These are phyloP conservation scores for Tauraco hartlaubi DNA, from an alignment of 2,797 vertebrate species.

Conservation along the genomic window DNA sequence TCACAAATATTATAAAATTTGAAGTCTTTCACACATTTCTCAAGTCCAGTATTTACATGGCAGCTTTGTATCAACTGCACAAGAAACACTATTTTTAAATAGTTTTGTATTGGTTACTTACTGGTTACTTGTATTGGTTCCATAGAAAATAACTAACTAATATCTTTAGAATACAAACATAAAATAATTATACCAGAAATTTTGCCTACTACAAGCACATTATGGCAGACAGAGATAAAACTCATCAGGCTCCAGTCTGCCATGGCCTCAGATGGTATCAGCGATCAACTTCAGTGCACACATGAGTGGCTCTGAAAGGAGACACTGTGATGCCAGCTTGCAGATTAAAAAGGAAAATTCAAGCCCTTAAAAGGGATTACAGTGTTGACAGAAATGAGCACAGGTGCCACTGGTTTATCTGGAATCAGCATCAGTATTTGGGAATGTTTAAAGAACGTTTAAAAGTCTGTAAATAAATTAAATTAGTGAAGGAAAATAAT, in stretches of 20 bases:
- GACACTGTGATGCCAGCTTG: neutral
- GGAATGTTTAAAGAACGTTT: no score
- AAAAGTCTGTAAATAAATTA: slow-evolving; percentile 10
- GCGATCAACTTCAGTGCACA: neutral
- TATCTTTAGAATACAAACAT: neutral
- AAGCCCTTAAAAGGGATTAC: slow-evolving; percentile 15
- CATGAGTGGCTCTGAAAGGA: slow-evolving; percentile 1
- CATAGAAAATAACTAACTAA: neutral
- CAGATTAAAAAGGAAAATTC: slow-evolving; percentile 2
- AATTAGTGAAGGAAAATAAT: neutral
- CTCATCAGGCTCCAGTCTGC: neutral
- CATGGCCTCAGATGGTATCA: neutral
- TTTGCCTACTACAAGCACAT: neutral
- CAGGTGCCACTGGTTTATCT: neutral
- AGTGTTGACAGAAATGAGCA: neutral
- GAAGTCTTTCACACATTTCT: neutral
- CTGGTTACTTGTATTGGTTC: neutral
- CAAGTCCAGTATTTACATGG: neutral
- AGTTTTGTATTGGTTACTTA: neutral
- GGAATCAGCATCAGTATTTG: neutral
- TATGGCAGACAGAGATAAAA: neutral
- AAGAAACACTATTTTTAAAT: neutral
- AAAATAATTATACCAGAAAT: neutral
- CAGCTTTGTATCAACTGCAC: neutral
- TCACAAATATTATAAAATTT: neutral